Evolutionary conservation across 2,113 vertebrate genomes (phyloP).

Genomic region (Cnemophilus loriae): DNA sequence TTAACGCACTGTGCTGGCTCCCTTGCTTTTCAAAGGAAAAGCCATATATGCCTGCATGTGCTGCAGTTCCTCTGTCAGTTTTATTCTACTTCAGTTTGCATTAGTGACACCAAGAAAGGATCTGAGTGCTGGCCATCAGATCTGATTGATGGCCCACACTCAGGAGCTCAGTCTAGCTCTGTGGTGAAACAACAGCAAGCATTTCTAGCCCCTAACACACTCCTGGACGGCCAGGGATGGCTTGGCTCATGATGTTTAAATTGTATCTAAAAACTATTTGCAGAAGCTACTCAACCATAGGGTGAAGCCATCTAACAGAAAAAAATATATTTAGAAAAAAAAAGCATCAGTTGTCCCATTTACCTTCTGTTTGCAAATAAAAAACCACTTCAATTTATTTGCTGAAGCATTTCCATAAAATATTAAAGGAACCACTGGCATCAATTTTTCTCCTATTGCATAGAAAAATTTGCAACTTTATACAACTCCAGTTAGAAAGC

Average conservation of each 20-base stretch:
- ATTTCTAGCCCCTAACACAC: neutral
- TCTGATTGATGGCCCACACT: neutral
- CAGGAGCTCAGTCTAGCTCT: neutral
- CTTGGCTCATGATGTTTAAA: neutral
- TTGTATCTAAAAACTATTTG: neutral
- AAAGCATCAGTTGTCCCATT: constrained; percentile 13
- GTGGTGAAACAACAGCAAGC: accelerated
- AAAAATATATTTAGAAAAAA: neutral
- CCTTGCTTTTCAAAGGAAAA: constrained; percentile 33
- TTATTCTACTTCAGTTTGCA: neutral
- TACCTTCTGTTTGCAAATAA: constrained; percentile 56
- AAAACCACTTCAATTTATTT: constrained; percentile 53
- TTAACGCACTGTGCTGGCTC: neutral
- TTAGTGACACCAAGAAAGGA: neutral
- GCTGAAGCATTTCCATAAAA: constrained; percentile 60
- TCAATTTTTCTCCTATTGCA: constrained; percentile 43
- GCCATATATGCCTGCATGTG: neutral
- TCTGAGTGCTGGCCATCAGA: neutral
- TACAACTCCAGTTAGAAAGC: constrained; percentile 36
- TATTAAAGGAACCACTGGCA: constrained; percentile 48
- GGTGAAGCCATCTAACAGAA: neutral
- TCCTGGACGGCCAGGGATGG: neutral
- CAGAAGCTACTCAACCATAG: neutral
- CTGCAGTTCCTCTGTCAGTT: neutral
- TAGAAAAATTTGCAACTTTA: constrained; percentile 26